Evolutionary conservation across 2,888 invertebrate genomes (phyloP), one percentile per base, ranked within the genome.

Genomic region (Rhimphoctona megacephalus): DNA sequence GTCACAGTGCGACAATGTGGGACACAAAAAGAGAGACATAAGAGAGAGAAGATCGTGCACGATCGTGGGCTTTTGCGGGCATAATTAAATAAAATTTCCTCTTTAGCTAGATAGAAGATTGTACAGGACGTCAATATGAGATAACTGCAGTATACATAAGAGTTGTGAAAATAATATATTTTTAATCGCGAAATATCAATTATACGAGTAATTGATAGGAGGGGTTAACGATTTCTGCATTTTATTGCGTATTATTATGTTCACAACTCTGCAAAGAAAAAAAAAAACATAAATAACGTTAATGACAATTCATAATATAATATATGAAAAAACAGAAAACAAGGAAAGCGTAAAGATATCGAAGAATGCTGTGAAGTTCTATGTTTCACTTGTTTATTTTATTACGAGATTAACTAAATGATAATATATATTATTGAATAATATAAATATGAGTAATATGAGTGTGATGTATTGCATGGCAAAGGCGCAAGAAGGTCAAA

Each of bases 311-410:
- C 7, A 52, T 52, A 77, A 57, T 73, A 66, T 77, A 76, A 49
- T 30, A 85, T 46, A 76, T 4, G 82, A 66, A 43, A 74, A 70
- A 81, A 81, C 17, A 64, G 30, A 73, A 74, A 36, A 49, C 52
- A 64, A 74, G 25, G 64, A 74, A 78, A 76, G 73, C 79, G 82
- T 80, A 66, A 46, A 66, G 57, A 74, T 72, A 85, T 86, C 80
- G 81, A 85, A 78, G 66, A 84, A 88, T 83, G 73, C 77, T 86
- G 85, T 83, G 77, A 88, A 86, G 81, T 80, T 72, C 64, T 74
- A 74, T 54, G 78, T 84, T 85, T 78, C 80, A 80, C 80, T 81
- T 83, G 82, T 87, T 88, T 86, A 86, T 85, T 86, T 85, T 87
- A 78, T 78, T 84, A 85, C 84, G 57, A 87, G 76, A 88, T 81